Percentiles rank a stretch among this genome's conserved stretches.
phyloP scores from a whole-genome alignment of 2,797 vertebrate species.

The Crenuchus spilurus region DNA sequence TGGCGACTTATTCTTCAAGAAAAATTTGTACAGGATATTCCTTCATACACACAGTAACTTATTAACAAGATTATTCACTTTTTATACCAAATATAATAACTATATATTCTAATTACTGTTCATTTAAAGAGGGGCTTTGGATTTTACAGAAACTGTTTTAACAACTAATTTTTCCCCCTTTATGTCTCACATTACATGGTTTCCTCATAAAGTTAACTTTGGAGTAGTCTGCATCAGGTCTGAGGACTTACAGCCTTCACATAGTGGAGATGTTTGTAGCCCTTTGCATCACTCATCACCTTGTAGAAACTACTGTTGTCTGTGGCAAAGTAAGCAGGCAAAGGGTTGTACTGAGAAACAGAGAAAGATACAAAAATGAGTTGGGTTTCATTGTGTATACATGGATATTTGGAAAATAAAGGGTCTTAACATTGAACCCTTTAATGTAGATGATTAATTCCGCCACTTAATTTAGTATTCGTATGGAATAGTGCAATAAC shows the following conservation, averaged over 20 bases:
- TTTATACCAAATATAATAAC: slow-evolving; percentile 11
- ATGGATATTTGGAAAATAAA: not conserved
- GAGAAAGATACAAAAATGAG: slow-evolving; percentile 11
- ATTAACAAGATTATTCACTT: slow-evolving; percentile 23
- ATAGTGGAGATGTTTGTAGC: slow-evolving; percentile 96
- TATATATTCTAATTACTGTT: slow-evolving; percentile 25
- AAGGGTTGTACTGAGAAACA: slow-evolving; percentile 86
- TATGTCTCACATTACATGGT: no score
- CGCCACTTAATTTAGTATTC: no score
- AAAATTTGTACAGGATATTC: not conserved
- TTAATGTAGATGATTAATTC: no score
- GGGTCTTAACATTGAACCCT: no score
- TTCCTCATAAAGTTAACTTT: no score
- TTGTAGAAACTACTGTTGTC: slow-evolving; percentile 93
- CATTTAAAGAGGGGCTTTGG: not conserved
- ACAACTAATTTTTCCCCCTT: no score
- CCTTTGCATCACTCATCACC: slow-evolving; percentile 89
- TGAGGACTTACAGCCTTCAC: slow-evolving; percentile 78
- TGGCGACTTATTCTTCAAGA: not conserved
- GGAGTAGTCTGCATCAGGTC: no score
- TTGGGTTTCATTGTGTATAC: no score
- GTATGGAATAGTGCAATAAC: no score
- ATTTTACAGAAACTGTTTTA: slow-evolving; percentile 8
- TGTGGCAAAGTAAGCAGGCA: slow-evolving; percentile 86
- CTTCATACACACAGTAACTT: not conserved